Base-by-base conservation (phyloP, 2,888 invertebrate species). In the Galerucella calmariensis region DNA sequence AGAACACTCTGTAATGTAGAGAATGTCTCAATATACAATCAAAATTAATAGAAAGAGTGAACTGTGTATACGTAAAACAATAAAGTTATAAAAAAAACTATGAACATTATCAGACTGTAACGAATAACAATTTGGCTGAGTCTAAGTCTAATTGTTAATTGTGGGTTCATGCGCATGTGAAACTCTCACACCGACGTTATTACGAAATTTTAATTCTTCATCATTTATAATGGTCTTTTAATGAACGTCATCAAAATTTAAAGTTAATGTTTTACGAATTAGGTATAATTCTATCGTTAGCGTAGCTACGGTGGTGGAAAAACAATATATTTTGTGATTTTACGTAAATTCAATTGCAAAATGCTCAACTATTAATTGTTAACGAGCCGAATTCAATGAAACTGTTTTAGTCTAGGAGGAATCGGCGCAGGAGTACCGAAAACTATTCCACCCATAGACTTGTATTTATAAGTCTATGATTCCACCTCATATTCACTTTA, bases 221-320 rank as follows among this genome's bases (percentile, higher is more conserved):
- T 65, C 27, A 12, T 70, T 63, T 70, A 56, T 56, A 63, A 70
- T 70, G 70, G 16, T n/a, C 44, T 63, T 70, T 70, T 70, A 63
- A 70, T 70, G 70, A 53, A 63, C 63, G 53, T 63, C 70, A 70
- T 63, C 65, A 70, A 65, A 61, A 53, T 44, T 53, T 59, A 24
- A 44, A 58, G 61, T 35, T 63, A 70, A 63, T 63, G 56, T 56
- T 56, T 44, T 63, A 70, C 63, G 70, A 51, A 70, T 62, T 70
- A 53, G 27, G 27, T 65, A 65, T 56, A 56, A 56, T 20, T 14
- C 58, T 51, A 24, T 16, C 24, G 9, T 56, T 56, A 56, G 16
- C 10, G n/a, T 1, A 20, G 56, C 9, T 56, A 20, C n/a, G 5
- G 16, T 10, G 10, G 56, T 56, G 20, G 16, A 20, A 56, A 56